Evolutionary conservation across 2,113 vertebrate genomes (phyloP), one percentile per base, ranked within the genome.

Genomic region (Cyanoramphus novaezelandiae): DNA sequence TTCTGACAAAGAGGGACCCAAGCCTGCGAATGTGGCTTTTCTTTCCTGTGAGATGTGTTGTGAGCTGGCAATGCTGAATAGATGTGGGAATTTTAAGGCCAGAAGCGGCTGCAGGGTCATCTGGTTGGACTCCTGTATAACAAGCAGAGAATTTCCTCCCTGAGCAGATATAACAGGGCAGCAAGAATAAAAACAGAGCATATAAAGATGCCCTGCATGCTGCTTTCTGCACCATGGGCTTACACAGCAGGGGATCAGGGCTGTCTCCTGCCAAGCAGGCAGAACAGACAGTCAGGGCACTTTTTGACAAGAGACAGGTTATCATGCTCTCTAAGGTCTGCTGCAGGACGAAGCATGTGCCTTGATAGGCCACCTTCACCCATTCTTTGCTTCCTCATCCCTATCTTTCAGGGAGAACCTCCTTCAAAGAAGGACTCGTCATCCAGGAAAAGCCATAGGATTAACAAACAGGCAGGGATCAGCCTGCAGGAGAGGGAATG

Each of bases 1-100:
- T 65, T 64, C 62, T 21, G 31, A 92, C 72, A 86, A 91, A 96
- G 92, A 64, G 53, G 52, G 37, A 57, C 39, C 9, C 52, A 3
- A 85, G 86, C 13, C 37, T 3, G 0, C 79, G 83, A 86, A 96
- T 91, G 92, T 92, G 83, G 86, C 86, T 90, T 93, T 96, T 93
- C 60, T 88, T 90, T 53, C 41, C 57, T 7, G 33, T 24, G 88
- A 78, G 90, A 94, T 93, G 81, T 7, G 53, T 18, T 62, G 5
- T 25, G 86, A 92, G 86, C 93, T 95, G 96, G 91, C 92, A 69
- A 67, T 8, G 70, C 57, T 92, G 91, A 95, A 89, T 55, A 55
- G 57, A 69, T 1, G 1, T 2, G 4, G 62, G 72, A 82, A 50
- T 91, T 92, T 77, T 20, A 65, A 80, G 77, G 70, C 62, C 81